Base-by-base conservation (phyloP, 2,888 invertebrate genomes). In the Pollenia amentaria region DNA sequence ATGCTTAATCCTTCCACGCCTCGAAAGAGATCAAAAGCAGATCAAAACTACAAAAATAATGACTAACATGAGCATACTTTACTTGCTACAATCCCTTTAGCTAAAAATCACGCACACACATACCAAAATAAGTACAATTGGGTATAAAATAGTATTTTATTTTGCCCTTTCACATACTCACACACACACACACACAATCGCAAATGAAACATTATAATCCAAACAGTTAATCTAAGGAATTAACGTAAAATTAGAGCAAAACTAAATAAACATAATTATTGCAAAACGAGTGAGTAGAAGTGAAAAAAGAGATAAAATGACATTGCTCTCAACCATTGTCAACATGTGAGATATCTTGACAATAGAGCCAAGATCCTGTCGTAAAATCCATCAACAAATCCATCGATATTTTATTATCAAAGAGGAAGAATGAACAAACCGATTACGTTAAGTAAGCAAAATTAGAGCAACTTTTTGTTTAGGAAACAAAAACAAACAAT, bases 211-310 rank as follows among this genome's bases (percentile, higher is more conserved):
- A 62, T 18, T 48, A 46, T 78, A 57, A 70, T 75, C 62, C 75
- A 73, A 12, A 21, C 75, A 79, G 82, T 82, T 86, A 86, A 82
- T 83, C 38, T 76, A 83, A 86, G 79, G 75, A 83, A 83, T 83
- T 86, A 86, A 65, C 70, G 65, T 44, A 83, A 86, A 86, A 86
- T 83, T 86, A 86, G 70, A 79, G 83, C 86, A 79, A 70, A 57
- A n/a, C 11, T 75, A 46, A 72, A 75, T 53, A 70, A 70, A 48
- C 42, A 76, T 60, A 78, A 75, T 60, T 75, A 78, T 70, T 72
- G 53, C 42, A 42, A 75, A 40, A 16, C 4, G 1, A 51, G 16
- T 8, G 51, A 53, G 12, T 18, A 21, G 46, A 18, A 57, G 7
- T 44, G 16, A 21, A 14, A n/a, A 10, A 60, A 46, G 10, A 42